A percentile compares a stretch with the other conserved stretches of the same genome.
Conservation (phyloP, 2,888 invertebrate species). For the Tetheella fluctuosa region DNA sequence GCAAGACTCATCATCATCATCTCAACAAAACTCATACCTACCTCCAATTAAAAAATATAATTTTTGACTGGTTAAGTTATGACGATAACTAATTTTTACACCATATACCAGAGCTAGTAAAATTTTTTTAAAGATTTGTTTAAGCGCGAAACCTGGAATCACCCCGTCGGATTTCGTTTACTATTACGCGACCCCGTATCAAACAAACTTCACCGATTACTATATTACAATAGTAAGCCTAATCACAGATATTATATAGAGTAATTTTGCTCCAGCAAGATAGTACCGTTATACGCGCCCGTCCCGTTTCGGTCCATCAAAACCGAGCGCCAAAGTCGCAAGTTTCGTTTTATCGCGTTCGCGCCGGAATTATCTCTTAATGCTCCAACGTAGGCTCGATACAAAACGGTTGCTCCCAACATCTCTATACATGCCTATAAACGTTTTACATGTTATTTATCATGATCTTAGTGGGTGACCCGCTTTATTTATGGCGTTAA, state of each 20-base stretch:
- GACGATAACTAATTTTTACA: too few species aligned
- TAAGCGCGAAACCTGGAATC: too few species aligned
- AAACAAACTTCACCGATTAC: background rate
- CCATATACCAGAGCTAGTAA: too few species aligned
- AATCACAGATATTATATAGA: background rate
- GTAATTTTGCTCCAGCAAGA: background rate
- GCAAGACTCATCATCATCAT: too few species aligned
- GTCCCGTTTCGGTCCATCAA: slow-evolving; percentile 61
- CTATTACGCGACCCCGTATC: too few species aligned
- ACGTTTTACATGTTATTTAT: slow-evolving; percentile 55
- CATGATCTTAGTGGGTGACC: slow-evolving; percentile 44
- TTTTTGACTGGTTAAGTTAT: too few species aligned
- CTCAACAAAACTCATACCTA: too few species aligned
- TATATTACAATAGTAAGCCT: background rate
- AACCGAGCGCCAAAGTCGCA: slow-evolving; percentile 57
- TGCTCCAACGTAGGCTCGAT: slow-evolving; percentile 42
- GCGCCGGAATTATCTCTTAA: slow-evolving; percentile 51
- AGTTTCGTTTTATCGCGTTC: slow-evolving; percentile 63
- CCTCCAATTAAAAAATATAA: too few species aligned
- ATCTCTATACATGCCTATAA: slow-evolving; percentile 54
- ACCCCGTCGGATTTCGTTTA: too few species aligned
- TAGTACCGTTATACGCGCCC: slow-evolving; percentile 2
- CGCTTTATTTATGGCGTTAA: slow-evolving; percentile 37
- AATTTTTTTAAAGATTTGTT: too few species aligned
- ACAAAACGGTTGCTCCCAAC: slow-evolving; percentile 50